phyloP scores from a whole-genome alignment of 2,888 invertebrate genomes.

The Tenthredo livida region DNA sequence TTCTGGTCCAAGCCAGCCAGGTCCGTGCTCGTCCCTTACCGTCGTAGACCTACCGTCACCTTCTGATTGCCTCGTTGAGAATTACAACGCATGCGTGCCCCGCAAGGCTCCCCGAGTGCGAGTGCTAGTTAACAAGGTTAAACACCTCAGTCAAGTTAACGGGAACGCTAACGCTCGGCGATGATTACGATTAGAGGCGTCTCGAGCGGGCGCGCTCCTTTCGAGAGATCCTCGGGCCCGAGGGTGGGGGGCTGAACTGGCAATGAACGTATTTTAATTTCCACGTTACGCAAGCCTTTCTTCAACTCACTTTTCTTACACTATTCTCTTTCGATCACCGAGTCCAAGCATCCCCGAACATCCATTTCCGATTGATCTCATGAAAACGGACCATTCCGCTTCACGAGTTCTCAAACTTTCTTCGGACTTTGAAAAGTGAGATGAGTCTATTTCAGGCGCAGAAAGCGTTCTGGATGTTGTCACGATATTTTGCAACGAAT shows the following conservation, averaged over 20 bases:
- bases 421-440: not conserved
- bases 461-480: not conserved
- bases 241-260: not conserved
- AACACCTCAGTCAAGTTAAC: conserved; percentile 77
- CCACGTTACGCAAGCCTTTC: conserved; percentile 32
- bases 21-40: not conserved
- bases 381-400: not conserved
- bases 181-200: conserved; percentile 77
- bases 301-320: not conserved
- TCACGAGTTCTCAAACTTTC: not conserved
- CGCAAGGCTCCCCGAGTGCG: conserved; percentile 61
- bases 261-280: conserved; percentile 31
- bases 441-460: not conserved
- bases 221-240: conserved; percentile 1
- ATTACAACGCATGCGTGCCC: conserved; percentile 60
- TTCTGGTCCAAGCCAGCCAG: conserved; percentile 55
- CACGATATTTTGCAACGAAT: not conserved
- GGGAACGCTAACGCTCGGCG: conserved; percentile 77
- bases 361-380: not conserved
- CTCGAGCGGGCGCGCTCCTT: conserved; percentile 67
- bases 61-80: conserved; percentile 38
- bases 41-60: conserved; percentile 31
- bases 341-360: not conserved
- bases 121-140: conserved; percentile 76
- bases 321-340: not conserved